phyloP scores from a whole-genome alignment of 53 echinoderm and acorn worm species.

The Hippasteria phrygiana region DNA sequence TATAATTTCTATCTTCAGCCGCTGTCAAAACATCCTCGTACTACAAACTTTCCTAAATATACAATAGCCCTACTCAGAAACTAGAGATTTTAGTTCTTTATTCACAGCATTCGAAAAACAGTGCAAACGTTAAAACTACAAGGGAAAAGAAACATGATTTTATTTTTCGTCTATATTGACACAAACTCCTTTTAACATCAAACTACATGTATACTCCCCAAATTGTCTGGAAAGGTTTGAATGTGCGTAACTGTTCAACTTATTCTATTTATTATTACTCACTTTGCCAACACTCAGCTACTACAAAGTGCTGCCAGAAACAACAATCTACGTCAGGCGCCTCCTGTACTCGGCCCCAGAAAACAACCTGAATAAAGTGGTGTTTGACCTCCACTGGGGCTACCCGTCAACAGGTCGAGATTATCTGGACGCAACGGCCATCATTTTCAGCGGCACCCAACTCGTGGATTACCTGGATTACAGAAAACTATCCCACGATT shows the following conservation, averaged over 20 bases:
- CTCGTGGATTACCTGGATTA: constrained; percentile 31
- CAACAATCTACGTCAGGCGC: constrained; percentile 55
- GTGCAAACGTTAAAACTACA: too few species aligned
- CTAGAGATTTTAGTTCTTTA: too few species aligned
- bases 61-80: too few species aligned
- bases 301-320: constrained; percentile 32
- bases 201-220: too few species aligned
- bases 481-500: neutral
- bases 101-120: too few species aligned
- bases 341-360: constrained; percentile 56
- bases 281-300: constrained; percentile 15
- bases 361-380: constrained; percentile 52
- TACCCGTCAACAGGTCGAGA: constrained; percentile 37
- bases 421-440: constrained; percentile 55
- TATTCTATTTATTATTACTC: neutral
- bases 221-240: too few species aligned
- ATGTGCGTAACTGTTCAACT: too few species aligned
- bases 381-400: constrained; percentile 70
- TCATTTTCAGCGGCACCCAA: constrained; percentile 11
- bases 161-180: too few species aligned
- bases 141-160: too few species aligned
- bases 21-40: too few species aligned
- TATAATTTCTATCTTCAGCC: neutral
- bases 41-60: too few species aligned
- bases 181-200: too few species aligned